Base-by-base conservation (phyloP, 2,113 vertebrate species). In the Turdus rufiventris region DNA sequence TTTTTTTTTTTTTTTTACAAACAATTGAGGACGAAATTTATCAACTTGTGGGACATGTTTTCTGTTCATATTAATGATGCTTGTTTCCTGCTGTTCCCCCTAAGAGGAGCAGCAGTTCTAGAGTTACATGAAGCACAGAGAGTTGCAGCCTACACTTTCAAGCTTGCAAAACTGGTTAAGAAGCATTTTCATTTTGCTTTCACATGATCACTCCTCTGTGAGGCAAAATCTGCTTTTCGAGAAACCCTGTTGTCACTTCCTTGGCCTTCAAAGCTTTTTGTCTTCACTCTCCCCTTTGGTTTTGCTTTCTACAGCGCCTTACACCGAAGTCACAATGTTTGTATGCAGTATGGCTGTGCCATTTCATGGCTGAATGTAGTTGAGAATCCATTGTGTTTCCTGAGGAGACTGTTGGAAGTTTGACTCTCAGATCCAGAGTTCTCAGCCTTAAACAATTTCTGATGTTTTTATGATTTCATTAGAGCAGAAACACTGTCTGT, bases 71-170 rank as follows among this genome's bases (percentile, higher is more conserved):
- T 80, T 76, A 88, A 33, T 73, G 42, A 33, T 83, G 45, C 36
- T 89, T 71, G 8, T 24, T 50, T 70, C 18, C 45, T 89, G 11
- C n/a, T 45, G 13, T 36, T 85, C 45, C 5, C 3, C 7, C 10
- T 58, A 43, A 70, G 58, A 62, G 31, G 38, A 89, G 4, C 17
- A 15, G 20, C 14, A 61, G 12, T 34, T 24, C 21, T 51, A n/a
- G 73, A 76, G n/a, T 51, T 24, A 12, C 0, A 28, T 11, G 28
- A 60, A 85, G 8, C 2, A 0, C 1, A 0, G 10, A 12, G 28
- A 68, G 21, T 24, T 91, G 15, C 45, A 56, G 33, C 14, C 26
- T 84, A 9, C 13, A 26, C 19, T 65, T 47, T 65, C 15, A 63
- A 51, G 8, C 29, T 45, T 65, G 12, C 15, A 57, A 50, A 93